Conservation (phyloP, 1,140 invertebrate genomes). For the Pinna nobilis region DNA sequence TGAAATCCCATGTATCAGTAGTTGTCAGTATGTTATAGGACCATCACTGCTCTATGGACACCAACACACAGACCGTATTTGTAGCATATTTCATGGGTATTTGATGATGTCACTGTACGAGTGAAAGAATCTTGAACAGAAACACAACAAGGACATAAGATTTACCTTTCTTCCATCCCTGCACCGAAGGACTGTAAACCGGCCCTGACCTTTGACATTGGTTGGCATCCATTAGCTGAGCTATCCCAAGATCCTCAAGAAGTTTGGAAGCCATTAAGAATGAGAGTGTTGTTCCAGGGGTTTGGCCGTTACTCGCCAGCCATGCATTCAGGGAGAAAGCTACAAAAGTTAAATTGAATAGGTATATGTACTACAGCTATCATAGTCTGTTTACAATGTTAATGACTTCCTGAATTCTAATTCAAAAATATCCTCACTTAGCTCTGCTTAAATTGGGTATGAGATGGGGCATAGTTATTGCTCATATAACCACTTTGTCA, state of each 20-base stretch:
- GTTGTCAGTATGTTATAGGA: too few relatives aligned
- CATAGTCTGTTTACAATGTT: too few relatives aligned
- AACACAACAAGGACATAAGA: too few relatives aligned
- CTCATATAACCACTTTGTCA: background rate
- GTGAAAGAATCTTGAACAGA: too few relatives aligned
- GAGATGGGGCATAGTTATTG: background rate
- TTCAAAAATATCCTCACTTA: too few relatives aligned
- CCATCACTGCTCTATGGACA: too few relatives aligned
- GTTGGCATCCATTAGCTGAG: background rate
- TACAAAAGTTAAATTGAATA: background rate
- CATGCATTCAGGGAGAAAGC: slow-evolving; percentile 28
- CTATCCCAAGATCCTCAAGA: slow-evolving; percentile 20
- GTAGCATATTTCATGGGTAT: too few relatives aligned
- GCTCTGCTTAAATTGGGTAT: background rate
- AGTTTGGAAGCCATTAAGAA: slow-evolving; percentile 18
- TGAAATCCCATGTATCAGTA: too few relatives aligned
- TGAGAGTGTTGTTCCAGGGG: slow-evolving; percentile 6
- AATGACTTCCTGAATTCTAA: background rate
- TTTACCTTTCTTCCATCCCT: slow-evolving; percentile 32
- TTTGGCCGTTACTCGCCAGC: slow-evolving; percentile 1
- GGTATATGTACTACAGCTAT: too few relatives aligned
- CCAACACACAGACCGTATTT: too few relatives aligned
- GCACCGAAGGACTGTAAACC: slow-evolving; percentile 9
- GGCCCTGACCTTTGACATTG: slow-evolving; percentile 15
- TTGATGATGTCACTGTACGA: too few relatives aligned